Base-by-base conservation (phyloP, 1,140 invertebrate genomes). In the Cyclina sinensis region DNA sequence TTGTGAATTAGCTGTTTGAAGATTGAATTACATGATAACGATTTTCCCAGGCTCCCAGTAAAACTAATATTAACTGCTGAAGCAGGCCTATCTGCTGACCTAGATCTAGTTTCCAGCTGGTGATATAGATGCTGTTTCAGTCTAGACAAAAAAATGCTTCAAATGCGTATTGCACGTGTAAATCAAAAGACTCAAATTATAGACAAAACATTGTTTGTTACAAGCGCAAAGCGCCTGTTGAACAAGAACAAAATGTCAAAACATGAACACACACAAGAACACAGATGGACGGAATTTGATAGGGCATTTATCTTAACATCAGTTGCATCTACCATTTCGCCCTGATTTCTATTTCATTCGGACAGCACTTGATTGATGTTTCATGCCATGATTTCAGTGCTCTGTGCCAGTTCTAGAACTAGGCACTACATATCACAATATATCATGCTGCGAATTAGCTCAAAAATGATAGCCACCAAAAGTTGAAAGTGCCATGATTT, bases 211-310 rank as follows among this genome's bases (percentile, higher is more conserved):
- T 4, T 14, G 43, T 4, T 43, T 43, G n/a, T 57, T 14, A 57
- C n/a, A 57, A 57, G n/a, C 16, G n/a, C n/a, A 27, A 62, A 21
- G n/a, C 57, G 24, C 9, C 24, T 21, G 51, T 24, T 7, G 24
- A 11, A 27, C 57, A 27, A 57, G 14, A 62, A 62, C 57, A 62
- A 62, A 57, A 16, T 74, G 18, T 43, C 14, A 43, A 74, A 24
- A 74, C n/a, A 24, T n/a, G 3, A n/a, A 46, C 32, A 43, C 37
- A 43, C 0, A 74, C 39, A 74, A 74, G 48, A 43, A 74, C 70
- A 74, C 9, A 70, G 24, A 74, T 74, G 70, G 70, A 74, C 70
- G 70, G 70, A 74, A 74, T 74, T n/a, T 48, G 70, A 74, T 74
- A 11, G 70, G 70, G 39, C 70, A 4, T 43, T 43, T n/a, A n/a